Percentiles rank a stretch among this genome's conserved stretches.
Conservation (phyloP, 2,113 vertebrate genomes). For the Podarcis raffonei region DNA sequence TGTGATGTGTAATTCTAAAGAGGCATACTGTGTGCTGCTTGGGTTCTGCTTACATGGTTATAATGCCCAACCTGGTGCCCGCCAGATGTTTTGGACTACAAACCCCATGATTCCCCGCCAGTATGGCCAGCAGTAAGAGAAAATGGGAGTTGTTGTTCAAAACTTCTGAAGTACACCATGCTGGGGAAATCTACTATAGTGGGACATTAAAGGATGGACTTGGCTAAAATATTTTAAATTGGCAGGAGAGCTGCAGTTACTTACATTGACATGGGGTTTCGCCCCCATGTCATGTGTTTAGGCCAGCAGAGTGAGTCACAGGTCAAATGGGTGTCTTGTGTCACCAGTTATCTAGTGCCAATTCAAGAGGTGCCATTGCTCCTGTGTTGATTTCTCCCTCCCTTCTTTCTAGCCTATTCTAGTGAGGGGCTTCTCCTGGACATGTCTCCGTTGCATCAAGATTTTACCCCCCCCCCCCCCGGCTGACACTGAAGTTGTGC, state of each 20-base stretch:
- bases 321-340: neutral
- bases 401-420: neutral
- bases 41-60: neutral
- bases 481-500: neutral
- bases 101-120: too few species aligned
- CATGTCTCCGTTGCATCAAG: neutral
- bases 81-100: too few species aligned
- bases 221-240: neutral
- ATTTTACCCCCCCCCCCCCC: neutral
- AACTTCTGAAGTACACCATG: too few species aligned
- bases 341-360: constrained; percentile 17
- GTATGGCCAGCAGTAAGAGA: too few species aligned
- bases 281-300: neutral
- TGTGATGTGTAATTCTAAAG: neutral
- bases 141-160: too few species aligned
- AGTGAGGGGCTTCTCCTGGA: neutral
- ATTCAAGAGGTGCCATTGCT: constrained; percentile 1
- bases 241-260: neutral
- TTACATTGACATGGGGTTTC: neutral
- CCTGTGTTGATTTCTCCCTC: neutral
- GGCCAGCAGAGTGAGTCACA: neutral
- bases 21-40: neutral
- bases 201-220: neutral
- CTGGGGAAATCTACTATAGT: neutral
- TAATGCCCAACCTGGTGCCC: neutral